phyloP scores from a whole-genome alignment of 1,140 invertebrate species.

The Platyscapa corneri region DNA sequence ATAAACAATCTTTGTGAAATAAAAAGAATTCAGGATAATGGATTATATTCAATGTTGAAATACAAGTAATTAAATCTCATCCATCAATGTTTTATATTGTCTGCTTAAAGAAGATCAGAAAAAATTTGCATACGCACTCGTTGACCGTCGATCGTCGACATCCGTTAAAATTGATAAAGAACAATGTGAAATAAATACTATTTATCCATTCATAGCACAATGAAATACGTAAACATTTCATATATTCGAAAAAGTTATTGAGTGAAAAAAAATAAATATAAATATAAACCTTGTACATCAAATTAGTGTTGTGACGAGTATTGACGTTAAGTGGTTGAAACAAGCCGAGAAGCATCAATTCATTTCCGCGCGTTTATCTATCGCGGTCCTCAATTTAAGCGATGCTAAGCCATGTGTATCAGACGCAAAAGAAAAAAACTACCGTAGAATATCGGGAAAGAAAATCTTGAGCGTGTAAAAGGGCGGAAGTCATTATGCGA shows the following conservation, averaged over 20 bases:
- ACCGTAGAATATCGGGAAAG: slow-evolving; percentile 20
- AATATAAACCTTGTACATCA: neutral
- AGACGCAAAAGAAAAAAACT: slow-evolving; percentile 4
- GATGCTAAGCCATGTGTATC: neutral
- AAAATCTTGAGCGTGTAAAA: slow-evolving; percentile 48
- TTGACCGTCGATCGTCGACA: no score
- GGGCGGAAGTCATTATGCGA: slow-evolving; percentile 51
- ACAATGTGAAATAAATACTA: neutral
- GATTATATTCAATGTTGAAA: neutral
- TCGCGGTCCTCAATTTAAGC: neutral
- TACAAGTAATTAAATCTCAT: neutral
- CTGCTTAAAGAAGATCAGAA: neutral
- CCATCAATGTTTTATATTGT: neutral
- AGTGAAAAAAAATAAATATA: neutral
- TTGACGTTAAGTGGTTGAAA: slow-evolving; percentile 21
- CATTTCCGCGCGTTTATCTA: slow-evolving; percentile 36
- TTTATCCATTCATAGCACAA: neutral
- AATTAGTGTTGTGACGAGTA: slow-evolving; percentile 21
- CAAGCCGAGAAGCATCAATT: slow-evolving; percentile 39
- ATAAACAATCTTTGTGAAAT: no score
- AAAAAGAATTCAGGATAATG: no score
- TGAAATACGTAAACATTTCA: neutral
- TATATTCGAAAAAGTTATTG: neutral
- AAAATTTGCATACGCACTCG: neutral
- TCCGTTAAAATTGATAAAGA: neutral